Conservation (phyloP, 2,888 invertebrate species). For the Cacoxenus indagator region DNA sequence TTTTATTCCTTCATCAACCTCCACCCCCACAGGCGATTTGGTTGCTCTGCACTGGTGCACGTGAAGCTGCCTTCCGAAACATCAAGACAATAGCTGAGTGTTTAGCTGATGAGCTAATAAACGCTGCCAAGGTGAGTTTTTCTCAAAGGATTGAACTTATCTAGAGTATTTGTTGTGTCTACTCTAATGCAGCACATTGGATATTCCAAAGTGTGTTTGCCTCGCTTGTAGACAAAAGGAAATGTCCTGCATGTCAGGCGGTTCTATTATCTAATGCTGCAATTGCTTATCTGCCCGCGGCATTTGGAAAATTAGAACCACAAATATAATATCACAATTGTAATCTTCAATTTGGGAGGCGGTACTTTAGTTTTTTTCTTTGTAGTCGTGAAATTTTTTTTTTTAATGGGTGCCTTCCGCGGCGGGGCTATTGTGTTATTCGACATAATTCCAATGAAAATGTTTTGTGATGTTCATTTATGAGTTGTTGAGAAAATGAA, state of each 20-base stretch:
- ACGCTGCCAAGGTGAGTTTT: constrained; percentile 90
- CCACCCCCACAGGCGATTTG: constrained; percentile 97
- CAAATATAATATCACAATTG: too few relatives aligned
- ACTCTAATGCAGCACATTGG: constrained; percentile 43
- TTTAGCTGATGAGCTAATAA: constrained; percentile 99
- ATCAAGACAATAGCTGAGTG: constrained; percentile 99
- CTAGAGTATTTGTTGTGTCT: constrained; percentile 30
- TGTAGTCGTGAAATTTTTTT: background rate
- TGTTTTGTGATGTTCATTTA: background rate
- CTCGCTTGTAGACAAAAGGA: constrained; percentile 54
- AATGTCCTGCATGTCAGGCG: constrained; percentile 22
- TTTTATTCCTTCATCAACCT: background rate
- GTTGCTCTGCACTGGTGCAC: constrained; percentile 98
- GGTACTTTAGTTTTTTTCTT: too few relatives aligned
- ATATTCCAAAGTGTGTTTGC: constrained; percentile 32
- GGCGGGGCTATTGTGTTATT: background rate
- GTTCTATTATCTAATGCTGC: constrained; percentile 33
- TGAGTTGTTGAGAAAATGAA: too few relatives aligned
- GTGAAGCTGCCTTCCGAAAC: constrained; percentile 99
- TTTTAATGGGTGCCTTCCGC: background rate
- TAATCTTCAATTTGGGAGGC: too few relatives aligned
- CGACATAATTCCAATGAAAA: background rate
- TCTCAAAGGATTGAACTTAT: background rate
- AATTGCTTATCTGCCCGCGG: constrained; percentile 16
- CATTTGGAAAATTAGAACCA: constrained; percentile 37